Conservation (phyloP, 2,888 invertebrate species). For the Melikaiella ostensackeni region DNA sequence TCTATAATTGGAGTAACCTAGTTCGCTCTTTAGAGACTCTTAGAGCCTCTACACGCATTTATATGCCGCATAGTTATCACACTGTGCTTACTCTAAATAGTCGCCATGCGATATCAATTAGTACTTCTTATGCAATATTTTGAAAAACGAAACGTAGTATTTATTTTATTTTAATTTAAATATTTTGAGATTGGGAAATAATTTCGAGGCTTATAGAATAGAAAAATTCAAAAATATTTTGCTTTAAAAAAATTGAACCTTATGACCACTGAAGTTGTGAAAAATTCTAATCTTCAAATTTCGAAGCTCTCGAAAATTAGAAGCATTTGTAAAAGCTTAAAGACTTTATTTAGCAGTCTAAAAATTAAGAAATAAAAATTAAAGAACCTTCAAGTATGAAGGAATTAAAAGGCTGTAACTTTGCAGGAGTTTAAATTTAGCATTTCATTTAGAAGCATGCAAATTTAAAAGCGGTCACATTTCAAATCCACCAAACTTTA, state of each 20-base stretch:
- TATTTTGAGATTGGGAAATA: background rate
- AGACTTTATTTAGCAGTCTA: background rate
- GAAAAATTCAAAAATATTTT: too few relatives aligned
- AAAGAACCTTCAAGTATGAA: background rate
- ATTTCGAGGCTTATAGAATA: too few relatives aligned
- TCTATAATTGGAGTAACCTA: constrained; percentile 10
- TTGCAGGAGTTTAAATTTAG: too few relatives aligned
- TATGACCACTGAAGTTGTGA: background rate
- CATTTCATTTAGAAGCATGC: background rate
- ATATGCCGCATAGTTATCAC: constrained; percentile 9
- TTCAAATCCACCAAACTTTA: too few relatives aligned
- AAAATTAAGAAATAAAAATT: background rate
- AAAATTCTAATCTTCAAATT: background rate
- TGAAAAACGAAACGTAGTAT: background rate
- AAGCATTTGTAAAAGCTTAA: background rate
- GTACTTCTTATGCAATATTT: background rate
- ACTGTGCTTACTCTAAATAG: constrained; percentile 25
- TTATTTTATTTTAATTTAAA: background rate
- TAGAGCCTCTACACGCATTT: constrained; percentile 11
- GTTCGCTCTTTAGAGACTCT: constrained; percentile 17
- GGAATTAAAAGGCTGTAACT: too few relatives aligned
- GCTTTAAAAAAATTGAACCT: too few relatives aligned
- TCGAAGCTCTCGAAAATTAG: background rate
- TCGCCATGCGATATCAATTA: background rate
- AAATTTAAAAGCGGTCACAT: background rate